phyloP scores from a whole-genome alignment of 2,797 vertebrate genomes.

The Heterohyrax brucei region DNA sequence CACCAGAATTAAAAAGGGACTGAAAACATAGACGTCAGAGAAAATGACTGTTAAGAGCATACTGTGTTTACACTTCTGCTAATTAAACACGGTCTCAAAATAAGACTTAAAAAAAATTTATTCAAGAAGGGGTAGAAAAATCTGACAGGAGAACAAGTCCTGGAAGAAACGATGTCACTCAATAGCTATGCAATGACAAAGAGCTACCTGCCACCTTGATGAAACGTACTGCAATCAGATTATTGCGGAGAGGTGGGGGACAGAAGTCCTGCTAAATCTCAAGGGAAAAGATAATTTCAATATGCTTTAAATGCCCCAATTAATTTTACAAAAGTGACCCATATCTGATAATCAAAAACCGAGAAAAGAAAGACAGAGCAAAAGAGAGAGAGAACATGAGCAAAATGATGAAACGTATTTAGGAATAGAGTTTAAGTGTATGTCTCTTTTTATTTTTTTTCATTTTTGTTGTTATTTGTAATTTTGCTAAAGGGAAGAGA shows the following conservation, averaged over 20 bases:
- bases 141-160: neutral
- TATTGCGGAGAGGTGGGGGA: too few species aligned
- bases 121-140: neutral
- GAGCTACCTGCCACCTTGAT: neutral
- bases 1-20: neutral
- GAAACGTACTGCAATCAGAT: neutral
- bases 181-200: neutral
- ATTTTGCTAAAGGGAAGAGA: neutral
- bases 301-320: neutral
- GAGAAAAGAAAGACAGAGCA: neutral
- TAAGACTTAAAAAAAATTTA: slow-evolving; percentile 45
- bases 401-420: neutral
- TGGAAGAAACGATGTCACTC: neutral
- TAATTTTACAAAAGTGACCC: slow-evolving; percentile 21
- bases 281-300: slow-evolving; percentile 11
- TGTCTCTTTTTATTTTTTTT: neutral
- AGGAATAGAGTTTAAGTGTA: neutral
- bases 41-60: slow-evolving; percentile 55
- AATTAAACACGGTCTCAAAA: slow-evolving; percentile 61
- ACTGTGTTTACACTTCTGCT: slow-evolving; percentile 49
- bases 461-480: neutral
- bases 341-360: neutral
- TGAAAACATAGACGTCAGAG: slow-evolving; percentile 19
- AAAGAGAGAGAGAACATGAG: neutral
- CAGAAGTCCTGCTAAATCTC: neutral